A percentile compares a stretch with the other conserved stretches of the same genome.
Conservation (phyloP, 2,888 invertebrate species). For the Chloroclysta siterata region DNA sequence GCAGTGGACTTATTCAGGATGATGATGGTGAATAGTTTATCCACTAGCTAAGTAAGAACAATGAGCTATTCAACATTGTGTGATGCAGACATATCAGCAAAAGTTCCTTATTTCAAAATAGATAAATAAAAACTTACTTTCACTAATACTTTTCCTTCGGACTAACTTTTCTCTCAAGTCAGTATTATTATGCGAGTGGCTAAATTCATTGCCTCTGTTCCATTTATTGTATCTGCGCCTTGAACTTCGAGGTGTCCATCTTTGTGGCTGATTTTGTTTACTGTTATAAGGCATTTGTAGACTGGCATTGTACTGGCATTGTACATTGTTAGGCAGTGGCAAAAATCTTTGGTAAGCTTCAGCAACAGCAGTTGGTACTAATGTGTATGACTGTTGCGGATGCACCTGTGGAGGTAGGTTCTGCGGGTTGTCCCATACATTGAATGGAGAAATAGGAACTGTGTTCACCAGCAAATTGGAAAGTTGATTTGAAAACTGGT, state of each 20-base stretch:
- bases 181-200: constrained; percentile 12
- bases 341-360: constrained; percentile 14
- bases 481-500: constrained; percentile 45
- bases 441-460: constrained; percentile 9
- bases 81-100: too few species aligned
- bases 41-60: too few species aligned
- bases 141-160: constrained; percentile 40
- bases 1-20: too few species aligned
- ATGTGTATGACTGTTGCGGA: constrained; percentile 10
- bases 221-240: not conserved
- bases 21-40: too few species aligned
- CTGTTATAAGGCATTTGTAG: not conserved
- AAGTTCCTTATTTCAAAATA: too few species aligned
- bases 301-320: constrained; percentile 4
- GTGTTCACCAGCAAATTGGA: constrained; percentile 25
- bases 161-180: constrained; percentile 52
- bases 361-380: constrained; percentile 16
- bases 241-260: not conserved
- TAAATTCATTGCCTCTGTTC: not conserved
- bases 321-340: constrained; percentile 7
- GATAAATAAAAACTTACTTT: constrained; percentile 28
- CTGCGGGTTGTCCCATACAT: constrained; percentile 13
- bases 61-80: too few species aligned
- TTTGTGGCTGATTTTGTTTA: not conserved
- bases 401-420: constrained; percentile 1